Base-by-base conservation (phyloP, 2,888 invertebrate genomes). In the Mayetiola destructor region DNA sequence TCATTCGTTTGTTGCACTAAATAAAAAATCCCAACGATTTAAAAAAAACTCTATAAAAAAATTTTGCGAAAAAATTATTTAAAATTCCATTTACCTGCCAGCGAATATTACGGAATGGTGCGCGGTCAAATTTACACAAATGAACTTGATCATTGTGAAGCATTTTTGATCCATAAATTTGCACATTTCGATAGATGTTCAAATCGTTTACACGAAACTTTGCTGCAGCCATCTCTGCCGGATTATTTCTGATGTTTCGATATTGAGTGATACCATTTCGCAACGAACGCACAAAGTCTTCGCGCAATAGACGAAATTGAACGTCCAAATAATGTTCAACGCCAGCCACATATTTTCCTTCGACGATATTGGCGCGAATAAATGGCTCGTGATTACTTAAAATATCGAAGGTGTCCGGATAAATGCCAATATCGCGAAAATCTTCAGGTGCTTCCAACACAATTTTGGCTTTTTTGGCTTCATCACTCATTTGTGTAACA, bases 241-340 rank as follows among this genome's bases (percentile, higher is more conserved):
- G 37, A 21, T 37, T 36, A n/a, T 23, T 23, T 16, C 6, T 36
- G 5, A 55, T 21, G 8, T 23, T 12, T 3, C 35, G 55, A 37
- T 55, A 56, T 39, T 56, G 14, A 1, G 29, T 23, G 18, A 56
- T 56, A 12, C 56, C 85, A 64, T 80, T 75, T 55, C 85, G 69
- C 29, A 88, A 66, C 1, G 86, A 84, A 16, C 76, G 75, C 30
- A 86, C 76, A 65, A 82, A 85, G 68, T 88, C 88, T 73, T 88
- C 88, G 56, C 85, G 69, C 57, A 88, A 66, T 37, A 88, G 71
- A 56, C 85, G 77, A 66, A 85, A 88, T 63, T 87, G 86, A 14
- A 84, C 73, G 64, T 88, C 85, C 35, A 88, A 71, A 66, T 88
- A 88, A 65, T 86, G 80, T 52, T 82, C 76, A 1, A 59, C 57